A percentile compares a stretch with the other conserved stretches of the same genome.
Conservation (phyloP, 2,797 vertebrate species). For the Melanotaenia maccullochi region DNA sequence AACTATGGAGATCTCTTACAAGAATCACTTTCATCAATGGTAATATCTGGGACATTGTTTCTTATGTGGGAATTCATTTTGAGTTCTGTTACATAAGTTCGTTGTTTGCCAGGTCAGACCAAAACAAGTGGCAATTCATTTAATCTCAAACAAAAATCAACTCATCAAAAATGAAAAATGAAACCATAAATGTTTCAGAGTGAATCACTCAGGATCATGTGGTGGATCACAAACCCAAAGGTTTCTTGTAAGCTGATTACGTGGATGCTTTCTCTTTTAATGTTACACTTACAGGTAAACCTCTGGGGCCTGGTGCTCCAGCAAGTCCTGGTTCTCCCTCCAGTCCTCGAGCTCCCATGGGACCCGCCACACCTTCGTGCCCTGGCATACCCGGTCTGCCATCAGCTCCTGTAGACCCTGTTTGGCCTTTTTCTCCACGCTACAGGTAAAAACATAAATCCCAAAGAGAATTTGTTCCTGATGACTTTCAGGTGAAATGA, state of each 20-base stretch:
- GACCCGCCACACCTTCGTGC: conserved; percentile 80
- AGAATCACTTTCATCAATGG: background rate
- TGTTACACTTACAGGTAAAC: conserved; percentile 79
- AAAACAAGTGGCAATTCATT: too few species aligned
- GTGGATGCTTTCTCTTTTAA: background rate
- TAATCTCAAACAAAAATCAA: too few species aligned
- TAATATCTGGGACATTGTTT: background rate
- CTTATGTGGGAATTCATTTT: background rate
- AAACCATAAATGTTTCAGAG: too few species aligned
- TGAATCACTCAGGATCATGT: too few species aligned
- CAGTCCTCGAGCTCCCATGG: conserved; percentile 79
- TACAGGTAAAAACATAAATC: conserved; percentile 33
- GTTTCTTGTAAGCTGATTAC: too few species aligned
- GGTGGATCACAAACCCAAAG: background rate
- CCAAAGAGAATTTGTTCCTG: background rate
- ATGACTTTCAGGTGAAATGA: background rate
- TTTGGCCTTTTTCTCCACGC: conserved; percentile 79
- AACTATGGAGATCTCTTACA: background rate
- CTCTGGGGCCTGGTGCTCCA: conserved; percentile 82
- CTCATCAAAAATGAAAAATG: too few species aligned
- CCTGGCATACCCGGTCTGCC: conserved; percentile 83
- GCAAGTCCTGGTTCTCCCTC: conserved; percentile 82
- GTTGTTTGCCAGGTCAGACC: too few species aligned
- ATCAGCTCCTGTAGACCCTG: conserved; percentile 76
- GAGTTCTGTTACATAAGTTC: too few species aligned